Conservation (phyloP, 2,888 invertebrate species). For the Achlya flavicornis region DNA sequence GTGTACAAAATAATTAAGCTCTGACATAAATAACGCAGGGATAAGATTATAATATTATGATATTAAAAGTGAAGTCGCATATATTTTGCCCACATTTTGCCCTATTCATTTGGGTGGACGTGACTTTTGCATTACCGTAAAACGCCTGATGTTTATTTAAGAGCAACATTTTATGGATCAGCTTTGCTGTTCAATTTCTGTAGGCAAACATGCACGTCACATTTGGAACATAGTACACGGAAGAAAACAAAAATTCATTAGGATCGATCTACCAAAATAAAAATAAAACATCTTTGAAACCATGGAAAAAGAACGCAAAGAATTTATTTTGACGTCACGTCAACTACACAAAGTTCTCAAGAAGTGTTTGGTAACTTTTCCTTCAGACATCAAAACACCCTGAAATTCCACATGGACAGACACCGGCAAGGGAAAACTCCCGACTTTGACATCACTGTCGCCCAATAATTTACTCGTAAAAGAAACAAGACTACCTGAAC, state of each 20-base stretch:
- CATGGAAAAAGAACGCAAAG: no score
- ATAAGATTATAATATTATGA: background rate
- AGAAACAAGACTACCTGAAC: background rate
- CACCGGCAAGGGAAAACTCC: no score
- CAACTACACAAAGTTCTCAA: no score
- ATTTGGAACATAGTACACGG: no score
- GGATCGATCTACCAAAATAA: background rate
- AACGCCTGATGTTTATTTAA: constrained; percentile 1
- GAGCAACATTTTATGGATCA: background rate
- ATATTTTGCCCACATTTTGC: background rate
- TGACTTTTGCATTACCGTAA: background rate
- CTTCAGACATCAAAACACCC: no score
- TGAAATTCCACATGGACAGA: no score
- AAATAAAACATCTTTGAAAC: no score
- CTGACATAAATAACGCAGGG: background rate
- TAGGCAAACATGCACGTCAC: background rate
- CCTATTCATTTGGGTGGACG: background rate
- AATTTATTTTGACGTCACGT: no score
- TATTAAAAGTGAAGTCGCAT: background rate
- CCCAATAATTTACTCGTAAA: background rate
- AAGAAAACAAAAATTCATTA: background rate
- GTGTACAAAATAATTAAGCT: background rate
- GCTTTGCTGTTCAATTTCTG: background rate
- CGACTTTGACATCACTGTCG: background rate
- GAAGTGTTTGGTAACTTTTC: no score